Percentiles rank a stretch among this genome's conserved stretches.
phyloP scores from a whole-genome alignment of 2,888 invertebrate species.

The Apamea epomidion region DNA sequence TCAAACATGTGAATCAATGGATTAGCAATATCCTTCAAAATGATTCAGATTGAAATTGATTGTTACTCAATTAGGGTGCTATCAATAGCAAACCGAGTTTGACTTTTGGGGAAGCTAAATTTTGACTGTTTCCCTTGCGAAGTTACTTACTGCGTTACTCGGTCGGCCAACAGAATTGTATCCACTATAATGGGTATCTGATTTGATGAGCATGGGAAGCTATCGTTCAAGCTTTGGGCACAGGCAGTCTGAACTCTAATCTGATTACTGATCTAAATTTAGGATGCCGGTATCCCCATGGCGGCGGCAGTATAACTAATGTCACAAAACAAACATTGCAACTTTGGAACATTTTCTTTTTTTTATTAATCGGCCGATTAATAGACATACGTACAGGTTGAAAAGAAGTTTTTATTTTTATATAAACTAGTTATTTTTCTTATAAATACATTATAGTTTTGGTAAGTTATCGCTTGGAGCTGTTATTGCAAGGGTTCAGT shows the following conservation, averaged over 20 bases:
- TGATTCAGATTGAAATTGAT: background rate
- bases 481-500: conserved; percentile 53
- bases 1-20: no score
- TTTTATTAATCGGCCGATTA: conserved; percentile 6
- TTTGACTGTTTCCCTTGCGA: background rate
- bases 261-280: conserved; percentile 15
- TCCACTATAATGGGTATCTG: conserved; percentile 31
- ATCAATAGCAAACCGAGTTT: background rate
- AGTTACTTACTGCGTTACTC: conserved; percentile 42
- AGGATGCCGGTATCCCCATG: conserved; percentile 2
- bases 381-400: conserved; percentile 27
- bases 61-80: background rate
- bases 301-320: conserved; percentile 6
- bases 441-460: conserved; percentile 17
- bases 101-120: conserved; percentile 23
- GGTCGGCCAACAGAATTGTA: background rate
- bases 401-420: conserved; percentile 37
- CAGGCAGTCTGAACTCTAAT: conserved; percentile 4
- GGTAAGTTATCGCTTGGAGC: conserved; percentile 40
- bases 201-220: conserved; percentile 21
- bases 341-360: conserved; percentile 32
- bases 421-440: background rate
- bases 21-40: background rate
- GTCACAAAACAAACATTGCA: conserved; percentile 55
- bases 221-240: background rate